Conservation (phyloP, 2,113 vertebrate genomes). For the Lipophrys pholis region DNA sequence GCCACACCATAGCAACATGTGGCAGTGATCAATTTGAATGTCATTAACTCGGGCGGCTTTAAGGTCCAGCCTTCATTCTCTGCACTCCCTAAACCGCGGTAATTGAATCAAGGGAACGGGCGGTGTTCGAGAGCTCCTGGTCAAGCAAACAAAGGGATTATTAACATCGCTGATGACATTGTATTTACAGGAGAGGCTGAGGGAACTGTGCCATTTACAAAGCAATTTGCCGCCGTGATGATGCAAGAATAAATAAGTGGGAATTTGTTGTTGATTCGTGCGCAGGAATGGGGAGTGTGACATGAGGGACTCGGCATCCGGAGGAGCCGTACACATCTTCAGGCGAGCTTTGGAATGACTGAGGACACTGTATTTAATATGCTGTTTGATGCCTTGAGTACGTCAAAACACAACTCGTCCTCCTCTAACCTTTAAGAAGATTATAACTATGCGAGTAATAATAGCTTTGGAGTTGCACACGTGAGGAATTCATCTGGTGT, state of each 20-base stretch:
- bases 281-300: conserved; percentile 31
- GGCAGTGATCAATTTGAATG: conserved; percentile 83
- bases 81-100: conserved; percentile 69
- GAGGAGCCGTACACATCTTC: conserved; percentile 41
- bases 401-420: conserved; percentile 47
- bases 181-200: conserved; percentile 77
- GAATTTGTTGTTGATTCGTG: conserved; percentile 63
- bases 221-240: conserved; percentile 73
- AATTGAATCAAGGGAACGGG: conserved; percentile 78
- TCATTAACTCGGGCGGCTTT: conserved; percentile 78
- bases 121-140: conserved; percentile 67
- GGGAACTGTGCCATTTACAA: conserved; percentile 73
- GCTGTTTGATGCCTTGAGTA: conserved; percentile 43
- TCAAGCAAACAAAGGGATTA: conserved; percentile 83
- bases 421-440: conserved; percentile 62
- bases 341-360: conserved; percentile 35
- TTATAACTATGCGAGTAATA: conserved; percentile 54
- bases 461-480: conserved; percentile 47
- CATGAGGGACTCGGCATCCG: conserved; percentile 49
- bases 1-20: conserved; percentile 69
- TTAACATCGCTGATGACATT: conserved; percentile 77
- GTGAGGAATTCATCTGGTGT: conserved; percentile 3
- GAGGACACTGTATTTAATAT: conserved; percentile 49
- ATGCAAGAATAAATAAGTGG: conserved; percentile 75
- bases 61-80: conserved; percentile 73